Evolutionary conservation across 1,140 invertebrate genomes (phyloP).

Genomic region (Andrena cerasifolii): DNA sequence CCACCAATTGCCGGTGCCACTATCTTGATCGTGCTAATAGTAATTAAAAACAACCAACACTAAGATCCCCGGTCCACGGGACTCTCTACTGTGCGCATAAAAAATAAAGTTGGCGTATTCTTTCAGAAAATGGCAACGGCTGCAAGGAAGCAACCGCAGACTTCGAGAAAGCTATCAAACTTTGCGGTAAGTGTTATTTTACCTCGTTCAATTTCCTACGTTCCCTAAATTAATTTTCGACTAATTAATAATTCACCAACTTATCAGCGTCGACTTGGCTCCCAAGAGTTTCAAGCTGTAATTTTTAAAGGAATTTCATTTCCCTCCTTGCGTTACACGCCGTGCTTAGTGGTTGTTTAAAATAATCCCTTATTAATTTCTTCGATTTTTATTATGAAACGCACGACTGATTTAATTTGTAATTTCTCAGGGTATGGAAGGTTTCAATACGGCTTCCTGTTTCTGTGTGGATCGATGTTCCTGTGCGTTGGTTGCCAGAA

Average conservation of each 20-base stretch:
- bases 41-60: slow-evolving; percentile 37
- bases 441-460: slow-evolving; percentile 71
- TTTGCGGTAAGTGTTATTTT: slow-evolving; percentile 62
- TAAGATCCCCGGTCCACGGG: slow-evolving; percentile 5
- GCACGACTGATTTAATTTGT: background rate
- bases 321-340: too few species aligned
- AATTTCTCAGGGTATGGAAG: slow-evolving; percentile 68
- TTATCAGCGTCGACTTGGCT: too few species aligned
- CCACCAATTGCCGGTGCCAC: slow-evolving; percentile 30
- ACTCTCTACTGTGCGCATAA: background rate
- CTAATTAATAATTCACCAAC: too few species aligned
- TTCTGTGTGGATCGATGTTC: slow-evolving; percentile 77
- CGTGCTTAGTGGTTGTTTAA: too few species aligned
- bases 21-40: slow-evolving; percentile 46
- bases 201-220: too few species aligned
- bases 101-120: background rate
- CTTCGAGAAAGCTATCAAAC: slow-evolving; percentile 67
- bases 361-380: too few species aligned
- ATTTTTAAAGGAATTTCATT: too few species aligned
- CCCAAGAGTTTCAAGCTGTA: too few species aligned
- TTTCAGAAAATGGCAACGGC: slow-evolving; percentile 56
- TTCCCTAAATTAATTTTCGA: too few species aligned
- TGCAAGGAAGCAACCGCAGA: slow-evolving; percentile 61
- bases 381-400: too few species aligned
- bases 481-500: slow-evolving; percentile 84